Evolutionary conservation across 1,140 invertebrate species (phyloP).

Genomic region (Metaphire vulgaris): DNA sequence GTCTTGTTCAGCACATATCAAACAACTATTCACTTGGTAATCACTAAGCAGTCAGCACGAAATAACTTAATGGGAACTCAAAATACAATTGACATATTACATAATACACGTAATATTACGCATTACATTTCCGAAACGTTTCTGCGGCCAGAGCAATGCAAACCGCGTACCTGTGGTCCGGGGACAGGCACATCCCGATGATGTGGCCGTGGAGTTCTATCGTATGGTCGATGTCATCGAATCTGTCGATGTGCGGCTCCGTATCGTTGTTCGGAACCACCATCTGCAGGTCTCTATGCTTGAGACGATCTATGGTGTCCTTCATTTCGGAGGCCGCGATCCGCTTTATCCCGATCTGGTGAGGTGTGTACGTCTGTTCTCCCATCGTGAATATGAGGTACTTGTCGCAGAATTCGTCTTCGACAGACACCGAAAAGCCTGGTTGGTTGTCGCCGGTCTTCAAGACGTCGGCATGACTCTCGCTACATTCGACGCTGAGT

Average conservation of each 20-base stretch:
- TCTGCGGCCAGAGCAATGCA: too few species aligned
- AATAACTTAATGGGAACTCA: too few species aligned
- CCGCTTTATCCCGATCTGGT: conserved; percentile 77
- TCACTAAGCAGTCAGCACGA: too few species aligned
- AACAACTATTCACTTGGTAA: too few species aligned
- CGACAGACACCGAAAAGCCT: not conserved
- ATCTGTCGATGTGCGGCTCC: conserved; percentile 28
- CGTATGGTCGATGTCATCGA: conserved; percentile 69
- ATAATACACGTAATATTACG: too few species aligned
- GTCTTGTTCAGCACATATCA: too few species aligned
- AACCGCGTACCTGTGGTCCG: conserved; percentile 75
- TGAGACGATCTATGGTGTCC: conserved; percentile 12
- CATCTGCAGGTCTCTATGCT: conserved; percentile 19
- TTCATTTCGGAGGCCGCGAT: conserved; percentile 57
- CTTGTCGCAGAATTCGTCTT: conserved; percentile 57
- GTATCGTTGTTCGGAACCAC: conserved; percentile 13
- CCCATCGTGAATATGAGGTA: conserved; percentile 80
- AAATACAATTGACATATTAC: too few species aligned
- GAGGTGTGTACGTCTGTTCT: conserved; percentile 75
- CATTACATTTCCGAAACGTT: too few species aligned
- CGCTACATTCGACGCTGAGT: not conserved
- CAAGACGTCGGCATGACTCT: not conserved
- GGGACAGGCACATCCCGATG: conserved; percentile 79
- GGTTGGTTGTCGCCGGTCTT: not conserved
- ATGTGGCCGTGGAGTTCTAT: conserved; percentile 83